Evolutionary conservation across 1,140 invertebrate genomes (phyloP).

Genomic region (Nasonia longicornis): DNA sequence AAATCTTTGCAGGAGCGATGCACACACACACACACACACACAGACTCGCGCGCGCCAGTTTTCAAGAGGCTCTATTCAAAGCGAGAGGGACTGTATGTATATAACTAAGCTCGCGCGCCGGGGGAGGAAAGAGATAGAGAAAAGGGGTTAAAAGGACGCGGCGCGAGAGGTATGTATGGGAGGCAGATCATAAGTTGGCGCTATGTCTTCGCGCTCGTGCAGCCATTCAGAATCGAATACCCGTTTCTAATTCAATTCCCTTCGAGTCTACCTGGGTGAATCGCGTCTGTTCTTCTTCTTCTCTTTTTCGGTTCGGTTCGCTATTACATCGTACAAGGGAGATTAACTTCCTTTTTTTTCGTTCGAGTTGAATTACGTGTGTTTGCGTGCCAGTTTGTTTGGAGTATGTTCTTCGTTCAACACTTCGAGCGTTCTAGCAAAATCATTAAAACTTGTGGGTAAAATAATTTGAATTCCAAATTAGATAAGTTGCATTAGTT

Average conservation of each 20-base stretch:
- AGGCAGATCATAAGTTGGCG: slow-evolving; percentile 13
- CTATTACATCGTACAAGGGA: neutral
- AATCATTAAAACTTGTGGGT: no score
- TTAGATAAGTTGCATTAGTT: no score
- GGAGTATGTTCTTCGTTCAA: no score
- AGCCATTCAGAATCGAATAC: slow-evolving; percentile 8
- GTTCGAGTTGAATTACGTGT: no score
- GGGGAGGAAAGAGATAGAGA: neutral
- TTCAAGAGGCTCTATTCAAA: slow-evolving; percentile 33
- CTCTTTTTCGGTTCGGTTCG: neutral
- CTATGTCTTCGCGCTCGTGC: neutral
- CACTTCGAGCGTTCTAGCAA: no score
- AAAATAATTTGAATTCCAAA: no score
- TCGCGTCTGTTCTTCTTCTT: neutral
- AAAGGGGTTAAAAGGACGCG: slow-evolving; percentile 17
- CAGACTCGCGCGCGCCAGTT: neutral
- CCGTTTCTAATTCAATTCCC: slow-evolving; percentile 18
- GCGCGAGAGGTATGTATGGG: neutral
- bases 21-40: neutral
- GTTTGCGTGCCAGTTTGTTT: no score
- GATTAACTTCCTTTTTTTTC: no score
- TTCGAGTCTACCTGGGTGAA: neutral
- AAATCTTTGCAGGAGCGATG: neutral
- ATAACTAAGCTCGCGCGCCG: neutral
- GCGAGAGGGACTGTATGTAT: neutral